Evolutionary conservation across 2,888 invertebrate genomes (phyloP), one percentile per base, ranked within the genome.

Genomic region (Automeris io): DNA sequence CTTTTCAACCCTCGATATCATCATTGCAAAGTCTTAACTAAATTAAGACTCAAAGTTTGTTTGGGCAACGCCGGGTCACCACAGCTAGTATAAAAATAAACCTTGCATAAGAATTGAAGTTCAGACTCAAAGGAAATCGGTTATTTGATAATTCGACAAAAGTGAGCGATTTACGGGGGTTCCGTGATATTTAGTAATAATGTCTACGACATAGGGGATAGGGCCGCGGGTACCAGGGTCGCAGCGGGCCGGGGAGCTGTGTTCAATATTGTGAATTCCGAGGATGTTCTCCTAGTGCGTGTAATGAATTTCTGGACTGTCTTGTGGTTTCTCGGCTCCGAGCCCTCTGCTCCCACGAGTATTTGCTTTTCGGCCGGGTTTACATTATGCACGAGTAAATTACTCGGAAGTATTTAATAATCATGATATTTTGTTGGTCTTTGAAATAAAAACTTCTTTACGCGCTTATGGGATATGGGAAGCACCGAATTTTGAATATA

Each of bases 221-320:
- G 21, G 21, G 32, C 35, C 41, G 38, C 36, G 18, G 39, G 21
- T 46, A 47, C 44, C 46, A 51, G 63, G 48, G 51, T 47, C 51
- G 53, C 49, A 41, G 47, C 35, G 47, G 50, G 47, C 49, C 41
- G 54, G 57, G 55, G 58, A 47, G 57, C 54, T 40, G 40, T 57
- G 75, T 82, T 75, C 82, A 83, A 83, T 85, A 85, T 86, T 86
- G 86, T 82, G 82, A 85, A 86, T 86, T 85, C 86, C 83, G 50
- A 62, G 77, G 72, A 78, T 81, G 79, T 65, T 75, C 73, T 68
- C 65, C 47, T 53, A 65, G 66, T 70, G 70, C 76, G 75, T 75
- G 75, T 85, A 86, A 86, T 85, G 85, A 85, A 86, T 85, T 86
- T 83, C 58, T 74, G 80, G 76, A 81, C 80, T 78, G 78, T 75